Base-by-base conservation (phyloP, 2,113 vertebrate species). In the Fulmarus glacialis region DNA sequence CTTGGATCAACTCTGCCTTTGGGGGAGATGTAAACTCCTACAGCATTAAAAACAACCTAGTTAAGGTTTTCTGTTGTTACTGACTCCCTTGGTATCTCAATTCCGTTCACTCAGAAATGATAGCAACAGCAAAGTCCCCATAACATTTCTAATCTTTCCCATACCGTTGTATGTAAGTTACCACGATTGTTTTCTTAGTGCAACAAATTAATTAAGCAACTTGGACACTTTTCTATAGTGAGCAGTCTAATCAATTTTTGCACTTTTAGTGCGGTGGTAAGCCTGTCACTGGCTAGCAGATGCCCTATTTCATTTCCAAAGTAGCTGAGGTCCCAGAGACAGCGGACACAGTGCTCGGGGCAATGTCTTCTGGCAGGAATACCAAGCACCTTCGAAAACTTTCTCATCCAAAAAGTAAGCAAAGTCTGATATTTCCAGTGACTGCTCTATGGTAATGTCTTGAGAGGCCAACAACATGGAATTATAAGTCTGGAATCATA, bases 381-480 rank as follows among this genome's bases (percentile, higher is more conserved):
- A 53, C 22, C 3, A 10, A 64, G 62, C 4, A 60, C 43, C 67
- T 71, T 48, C 4, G 2, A 60, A 43, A 89, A 66, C 7, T 34
- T 81, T 53, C 73, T 70, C 34, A n/a, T 32, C 32, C 60, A 45
- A 48, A 45, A 91, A 40, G 24, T 16, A n/a, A 56, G 52, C 13
- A 21, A 53, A 81, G 26, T 66, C 45, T 53, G 38, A 1, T 52
- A 36, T 60, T 94, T 85, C 56, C 50, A 75, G 38, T 18, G 80
- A 15, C 19, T 0, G 0, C 34, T 48, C 43, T 9, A 5, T 6
- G 6, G 17, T n/a, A 87, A 78, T 27, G 16, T 19, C 36, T 38
- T 56, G 26, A 91, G 32, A 67, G 32, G 82, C 40, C 30, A 63
- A 14, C 18, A 7, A 23, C 0, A 3, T 20, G 11, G 5, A 34